Evolutionary conservation across 92 coral and sea anemone genomes (phyloP), one percentile per base, ranked within the genome.

Genomic region (Epizoanthus fatuus): DNA sequence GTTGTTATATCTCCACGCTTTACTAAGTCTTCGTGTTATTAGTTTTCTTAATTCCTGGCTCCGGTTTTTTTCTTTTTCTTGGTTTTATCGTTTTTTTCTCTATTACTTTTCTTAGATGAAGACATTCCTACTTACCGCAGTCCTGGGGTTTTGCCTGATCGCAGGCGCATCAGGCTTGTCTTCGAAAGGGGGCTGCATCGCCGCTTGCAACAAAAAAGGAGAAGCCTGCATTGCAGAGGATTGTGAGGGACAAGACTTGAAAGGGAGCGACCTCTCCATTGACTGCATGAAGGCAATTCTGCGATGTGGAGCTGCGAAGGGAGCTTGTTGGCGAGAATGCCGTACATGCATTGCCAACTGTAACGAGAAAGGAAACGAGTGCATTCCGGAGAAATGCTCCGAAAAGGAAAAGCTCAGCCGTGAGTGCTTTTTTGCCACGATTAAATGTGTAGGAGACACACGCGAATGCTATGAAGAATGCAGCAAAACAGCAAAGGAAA

Each of bases 141-240:
- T 59, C 19, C 65, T 59, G 65, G 35, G 65, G 32, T 14, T 59
- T 59, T 59, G 65, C 65, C 65, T 59, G 25, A 59, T 59, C 32
- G 65, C 35, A 9, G 32, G 35, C 65, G 19, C 65, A 59, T 4
- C 10, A 19, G 0, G 64, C 22, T 8, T n/a, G 2, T n/a, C 64
- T n/a, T 16, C 25, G 32, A 58, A 58, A 58, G 29, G 29, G 29
- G 7, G 32, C 2, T 59, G 35, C 4, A 3, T 16, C 25, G 65
- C 11, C 32, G 32, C 65, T 11, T 59, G 65, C 25, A 59, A 59
- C 10, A 5, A 4, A 10, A 5, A 3, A 8, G 35, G 10, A 12
- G 12, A 19, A 4, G 0, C 7, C 65, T 59, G 65, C 35, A 19
- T 59, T 10, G 9, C 10, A 10, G 2, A 17, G 0, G 1, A 59